A percentile compares a stretch with the other conserved stretches of the same genome.
phyloP scores from a whole-genome alignment of 1,140 invertebrate species.

The Lasioglossum baleicum region DNA sequence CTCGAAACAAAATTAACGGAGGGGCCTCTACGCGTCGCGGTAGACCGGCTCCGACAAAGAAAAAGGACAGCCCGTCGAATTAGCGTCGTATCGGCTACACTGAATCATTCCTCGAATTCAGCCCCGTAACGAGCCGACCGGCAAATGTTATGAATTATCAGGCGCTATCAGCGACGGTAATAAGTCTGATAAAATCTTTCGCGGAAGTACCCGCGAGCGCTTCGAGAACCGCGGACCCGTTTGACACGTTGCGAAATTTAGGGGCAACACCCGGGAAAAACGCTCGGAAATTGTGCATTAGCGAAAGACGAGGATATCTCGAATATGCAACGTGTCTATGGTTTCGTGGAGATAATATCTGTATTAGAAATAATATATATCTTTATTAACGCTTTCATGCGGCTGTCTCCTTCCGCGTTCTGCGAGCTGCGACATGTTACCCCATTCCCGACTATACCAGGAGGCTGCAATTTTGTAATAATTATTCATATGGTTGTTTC shows the following conservation, averaged over 20 bases:
- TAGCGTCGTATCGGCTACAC: neutral
- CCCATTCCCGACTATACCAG: too few relatives aligned
- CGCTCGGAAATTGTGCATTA: too few relatives aligned
- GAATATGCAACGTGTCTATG: too few relatives aligned
- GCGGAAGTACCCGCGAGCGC: neutral
- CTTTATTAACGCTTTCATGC: too few relatives aligned
- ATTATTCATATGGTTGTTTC: too few relatives aligned
- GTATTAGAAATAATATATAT: too few relatives aligned
- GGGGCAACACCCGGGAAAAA: too few relatives aligned
- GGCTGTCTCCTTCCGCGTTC: too few relatives aligned
- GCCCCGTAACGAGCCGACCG: neutral
- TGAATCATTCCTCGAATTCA: constrained; percentile 22
- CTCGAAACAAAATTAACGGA: constrained; percentile 23
- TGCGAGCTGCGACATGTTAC: too few relatives aligned
- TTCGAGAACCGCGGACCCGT: neutral
- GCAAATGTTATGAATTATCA: neutral
- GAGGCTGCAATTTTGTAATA: too few relatives aligned
- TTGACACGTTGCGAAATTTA: neutral
- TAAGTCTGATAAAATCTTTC: neutral
- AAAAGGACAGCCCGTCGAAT: constrained; percentile 33
- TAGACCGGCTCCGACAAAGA: constrained; percentile 8
- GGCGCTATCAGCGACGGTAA: neutral
- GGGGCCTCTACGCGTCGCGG: constrained; percentile 2
- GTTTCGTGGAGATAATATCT: too few relatives aligned
- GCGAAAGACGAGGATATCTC: too few relatives aligned